Evolutionary conservation across 2,888 invertebrate genomes (phyloP).

Genomic region (Hemaris fuciformis): DNA sequence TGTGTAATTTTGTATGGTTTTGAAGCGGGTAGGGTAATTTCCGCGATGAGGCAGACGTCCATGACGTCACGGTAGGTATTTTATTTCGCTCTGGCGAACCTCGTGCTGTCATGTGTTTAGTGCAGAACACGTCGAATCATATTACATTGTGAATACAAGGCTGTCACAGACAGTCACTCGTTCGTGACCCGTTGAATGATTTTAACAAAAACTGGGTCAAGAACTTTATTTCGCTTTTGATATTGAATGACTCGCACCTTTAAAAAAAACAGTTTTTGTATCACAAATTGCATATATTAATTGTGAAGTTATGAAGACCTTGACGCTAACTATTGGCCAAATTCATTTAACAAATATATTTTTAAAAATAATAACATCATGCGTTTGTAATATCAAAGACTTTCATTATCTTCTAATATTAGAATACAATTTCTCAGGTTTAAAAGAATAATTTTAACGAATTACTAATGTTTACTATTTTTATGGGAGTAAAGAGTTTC

Average conservation of each 20-base stretch:
- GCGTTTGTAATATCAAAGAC: neutral
- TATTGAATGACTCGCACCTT: slow-evolving; percentile 53
- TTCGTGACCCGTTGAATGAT: slow-evolving; percentile 79
- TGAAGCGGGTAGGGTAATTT: neutral
- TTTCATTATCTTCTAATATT: no score
- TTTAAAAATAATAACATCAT: no score
- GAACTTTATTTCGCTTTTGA: slow-evolving; percentile 72
- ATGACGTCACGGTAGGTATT: slow-evolving; percentile 8
- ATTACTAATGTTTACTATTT: no score
- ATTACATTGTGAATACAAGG: slow-evolving; percentile 66
- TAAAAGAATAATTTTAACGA: no score
- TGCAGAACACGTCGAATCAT: slow-evolving; percentile 56
- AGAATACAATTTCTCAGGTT: no score
- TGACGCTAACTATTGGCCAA: neutral
- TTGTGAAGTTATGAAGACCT: neutral
- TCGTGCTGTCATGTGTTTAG: slow-evolving; percentile 38
- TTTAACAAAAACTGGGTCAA: slow-evolving; percentile 75
- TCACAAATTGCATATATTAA: slow-evolving; percentile 21
- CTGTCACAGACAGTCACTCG: slow-evolving; percentile 73
- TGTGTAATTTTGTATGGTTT: neutral
- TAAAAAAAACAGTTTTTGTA: slow-evolving; percentile 28
- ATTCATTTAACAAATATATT: neutral
- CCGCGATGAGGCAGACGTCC: neutral
- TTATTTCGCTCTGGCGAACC: neutral
- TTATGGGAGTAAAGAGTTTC: no score